Evolutionary conservation across 1,140 invertebrate genomes (phyloP), one percentile per base, ranked within the genome.

Genomic region (Orius insidiosus): DNA sequence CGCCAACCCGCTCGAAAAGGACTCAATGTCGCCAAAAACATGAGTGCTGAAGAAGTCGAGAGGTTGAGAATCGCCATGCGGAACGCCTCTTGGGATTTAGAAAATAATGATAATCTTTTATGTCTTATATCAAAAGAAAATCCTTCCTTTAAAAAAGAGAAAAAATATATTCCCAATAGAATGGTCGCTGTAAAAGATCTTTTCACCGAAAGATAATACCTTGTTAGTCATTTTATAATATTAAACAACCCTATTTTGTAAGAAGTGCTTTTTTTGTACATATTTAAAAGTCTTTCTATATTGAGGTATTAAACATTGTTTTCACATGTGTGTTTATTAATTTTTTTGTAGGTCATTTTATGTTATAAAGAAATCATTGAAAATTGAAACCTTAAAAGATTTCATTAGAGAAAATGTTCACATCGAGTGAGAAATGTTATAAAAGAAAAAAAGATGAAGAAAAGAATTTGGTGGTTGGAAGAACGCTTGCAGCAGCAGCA

Each of bases 11-110:
- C 56, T 90, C 5, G 79, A 89, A 59, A 66, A 46, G 59, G 66
- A 5, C 60, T 87, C 10, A 92, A 90, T 63, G 85, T 90, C 0
- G 82, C 80, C 54, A 80, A 80, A 68, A 90, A 92, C 61, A 76
- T 92, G 0, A 81, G 68, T 32, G 56, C 62, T 2, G 72, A 77
- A 50, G 80, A 89, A 63, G 61, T 80, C 1, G 55, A 53, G 47
- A 51, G 54, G 36, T 45, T 47, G n/a, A 45, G 44, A 41, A 53
- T 55, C 10, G 54, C 52, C 35, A 14, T 47, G 6, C 46, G 53
- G 46, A 55, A 54, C 42, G 56, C 56, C 13, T 44, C 50, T 8
- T 57, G 55, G 55, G 32, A 2, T 5, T 37, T 57, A 19, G 54
- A 55, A 31, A 43, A 30, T n/a, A 30, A 16, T 8, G 41, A 43